Base-by-base conservation (phyloP, 2,113 vertebrate genomes). In the Cyrtonyx montezumae region DNA sequence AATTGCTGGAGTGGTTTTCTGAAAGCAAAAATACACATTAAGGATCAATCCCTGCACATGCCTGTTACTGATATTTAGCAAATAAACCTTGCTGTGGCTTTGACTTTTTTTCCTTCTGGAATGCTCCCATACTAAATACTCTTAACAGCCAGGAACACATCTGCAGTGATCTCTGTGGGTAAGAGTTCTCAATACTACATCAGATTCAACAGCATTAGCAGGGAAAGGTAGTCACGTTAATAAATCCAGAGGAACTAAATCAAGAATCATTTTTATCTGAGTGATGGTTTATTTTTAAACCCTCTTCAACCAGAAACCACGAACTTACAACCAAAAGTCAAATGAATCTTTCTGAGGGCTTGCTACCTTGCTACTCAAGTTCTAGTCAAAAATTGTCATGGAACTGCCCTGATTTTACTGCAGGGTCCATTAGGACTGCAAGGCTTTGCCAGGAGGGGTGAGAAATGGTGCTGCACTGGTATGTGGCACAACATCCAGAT, bases 191-290 rank as follows among this genome's bases (percentile, higher is more conserved):
- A 74, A 76, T 91, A 90, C 71, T 53, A 73, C 74, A 68, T 58
- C 69, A 87, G 67, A 53, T 53, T 91, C 73, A 59, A 58, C 75
- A 76, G 78, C 70, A 68, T 7, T 18, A 68, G 66, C 63, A 59
- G 63, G 62, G 66, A 78, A 70, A 66, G 23, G 61, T 5, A 69
- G 53, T 67, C 67, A 40, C 34, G 59, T 66, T 82, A 82, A 91
- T 85, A 91, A 91, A 91, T 73, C 85, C 84, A 49, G 6, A 17
- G 91, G 79, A 55, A 66, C 42, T 88, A 94, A 92, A 87, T 56
- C 79, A 65, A 46, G 78, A 88, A 89, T 92, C 83, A 87, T 88
- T 87, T 96, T 92, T 89, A 86, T 92, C 85, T 86, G 85, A 23
- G 23, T 90, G 71, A 59, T 83, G 85, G 36, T 96, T 89, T 79